Evolutionary conservation across 2,113 vertebrate genomes (phyloP), one percentile per base, ranked within the genome.

Genomic region (Nesospiza acunhae): DNA sequence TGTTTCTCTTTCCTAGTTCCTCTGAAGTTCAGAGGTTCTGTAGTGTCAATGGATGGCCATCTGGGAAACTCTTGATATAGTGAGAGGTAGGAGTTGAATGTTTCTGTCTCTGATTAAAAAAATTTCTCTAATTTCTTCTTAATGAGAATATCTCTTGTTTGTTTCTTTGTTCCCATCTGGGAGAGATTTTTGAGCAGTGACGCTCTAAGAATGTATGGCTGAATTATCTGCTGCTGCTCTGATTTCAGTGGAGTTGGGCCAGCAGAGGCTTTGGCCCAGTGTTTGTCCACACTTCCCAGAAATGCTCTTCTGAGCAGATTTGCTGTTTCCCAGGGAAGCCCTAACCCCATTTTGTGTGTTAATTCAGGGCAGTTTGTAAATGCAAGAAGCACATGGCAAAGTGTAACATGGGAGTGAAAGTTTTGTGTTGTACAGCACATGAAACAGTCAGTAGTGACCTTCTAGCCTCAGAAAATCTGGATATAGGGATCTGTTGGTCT

Each of bases 171-270:
- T 96, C 22, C 24, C 64, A 37, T 95, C 53, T 13, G 31, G 84
- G 88, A 94, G 50, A 94, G 26, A 87, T 90, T 84, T 96, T 83
- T 91, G 55, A 94, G 95, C 76, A 87, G 96, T 94, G 96, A 95
- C 12, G 59, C 53, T 83, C 31, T 79, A 64, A 80, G 47, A 95
- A 85, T 92, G 90, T 93, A 89, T 92, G 88, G 85, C 59, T 77
- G 88, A 91, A 59, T 27, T 92, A 52, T 83, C 78, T 92, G 46
- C 87, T 90, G 67, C 66, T 86, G 73, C 84, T 89, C 68, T 59
- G 78, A 73, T 74, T 95, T 72, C 70, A 42, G 81, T 95, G 93
- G 93, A 95, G 81, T n/a, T 77, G 79, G 87, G 82, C 95, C 94
- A 96, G 79, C 22, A 50, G 39, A 88, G 59, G 15, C 28, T 86